A percentile compares a stretch with the other conserved stretches of the same genome.
Conservation (phyloP, 2,797 vertebrate species). For the Nothura maculosa region DNA sequence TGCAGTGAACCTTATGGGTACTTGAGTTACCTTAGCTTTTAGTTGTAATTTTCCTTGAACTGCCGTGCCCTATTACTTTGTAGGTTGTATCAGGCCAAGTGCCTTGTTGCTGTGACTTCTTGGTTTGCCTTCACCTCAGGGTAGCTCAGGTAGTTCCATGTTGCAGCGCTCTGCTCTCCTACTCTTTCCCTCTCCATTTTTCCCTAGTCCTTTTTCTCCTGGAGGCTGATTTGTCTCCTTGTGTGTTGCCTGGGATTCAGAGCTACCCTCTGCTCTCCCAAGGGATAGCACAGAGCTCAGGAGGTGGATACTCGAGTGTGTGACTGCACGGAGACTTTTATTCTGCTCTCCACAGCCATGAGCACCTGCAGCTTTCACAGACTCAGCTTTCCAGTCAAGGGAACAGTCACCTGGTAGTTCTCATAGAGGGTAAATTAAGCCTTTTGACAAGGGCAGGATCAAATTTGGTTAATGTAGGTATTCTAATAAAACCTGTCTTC, state of each 20-base stretch:
- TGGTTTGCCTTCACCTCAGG: neutral
- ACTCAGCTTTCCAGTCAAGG: neutral
- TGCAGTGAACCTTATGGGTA: slow-evolving; percentile 17
- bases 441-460: slow-evolving; percentile 11
- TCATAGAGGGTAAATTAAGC: neutral
- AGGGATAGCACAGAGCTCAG: neutral
- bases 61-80: neutral
- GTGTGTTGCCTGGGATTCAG: neutral
- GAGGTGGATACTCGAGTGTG: neutral
- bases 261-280: neutral
- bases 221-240: neutral
- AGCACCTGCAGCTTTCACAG: neutral
- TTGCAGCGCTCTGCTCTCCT: neutral
- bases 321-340: neutral
- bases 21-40: neutral
- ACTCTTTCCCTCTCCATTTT: neutral
- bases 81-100: neutral
- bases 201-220: neutral
- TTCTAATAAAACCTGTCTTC: neutral
- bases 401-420: neutral
- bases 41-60: neutral
- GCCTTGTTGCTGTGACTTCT: neutral
- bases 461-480: neutral
- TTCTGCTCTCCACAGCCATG: slow-evolving; percentile 7
- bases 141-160: neutral